Conservation (phyloP, 2,888 invertebrate species). For the Torymus texanus region DNA sequence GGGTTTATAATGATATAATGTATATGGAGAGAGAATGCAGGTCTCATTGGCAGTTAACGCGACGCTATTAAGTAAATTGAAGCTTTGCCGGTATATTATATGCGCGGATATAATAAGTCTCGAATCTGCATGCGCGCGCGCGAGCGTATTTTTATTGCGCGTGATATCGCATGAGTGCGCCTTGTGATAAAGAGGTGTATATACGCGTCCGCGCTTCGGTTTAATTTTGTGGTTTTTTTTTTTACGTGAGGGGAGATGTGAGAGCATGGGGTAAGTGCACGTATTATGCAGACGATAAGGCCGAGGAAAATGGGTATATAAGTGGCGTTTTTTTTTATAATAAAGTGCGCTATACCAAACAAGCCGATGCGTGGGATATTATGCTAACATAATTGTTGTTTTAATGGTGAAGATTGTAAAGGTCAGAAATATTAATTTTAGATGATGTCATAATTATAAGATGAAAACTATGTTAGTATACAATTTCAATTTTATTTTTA, state of each 20-base stretch:
- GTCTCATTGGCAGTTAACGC: constrained; percentile 60
- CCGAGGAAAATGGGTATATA: not conserved
- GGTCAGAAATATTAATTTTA: no score
- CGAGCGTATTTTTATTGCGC: constrained; percentile 29
- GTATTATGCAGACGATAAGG: constrained; percentile 34
- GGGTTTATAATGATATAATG: constrained; percentile 1
- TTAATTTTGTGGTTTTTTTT: constrained; percentile 26
- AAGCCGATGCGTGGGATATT: no score
- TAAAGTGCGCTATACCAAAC: not conserved
- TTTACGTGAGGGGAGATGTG: not conserved
- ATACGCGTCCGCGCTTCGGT: constrained; percentile 21
- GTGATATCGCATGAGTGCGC: constrained; percentile 31
- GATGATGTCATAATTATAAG: no score
- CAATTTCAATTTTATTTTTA: no score
- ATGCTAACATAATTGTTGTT: no score
- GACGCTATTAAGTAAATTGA: constrained; percentile 67
- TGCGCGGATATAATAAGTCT: not conserved
- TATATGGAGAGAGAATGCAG: constrained; percentile 13
- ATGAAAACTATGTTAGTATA: no score
- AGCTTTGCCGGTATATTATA: not conserved
- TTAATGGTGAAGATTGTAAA: no score
- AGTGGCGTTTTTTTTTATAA: constrained; percentile 6
- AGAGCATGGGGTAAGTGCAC: not conserved
- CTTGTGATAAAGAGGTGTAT: constrained; percentile 22
- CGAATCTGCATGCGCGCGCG: constrained; percentile 11